Evolutionary conservation across 2,797 vertebrate genomes (phyloP), one percentile per base, ranked within the genome.

Genomic region (Typhlichthys subterraneus): DNA sequence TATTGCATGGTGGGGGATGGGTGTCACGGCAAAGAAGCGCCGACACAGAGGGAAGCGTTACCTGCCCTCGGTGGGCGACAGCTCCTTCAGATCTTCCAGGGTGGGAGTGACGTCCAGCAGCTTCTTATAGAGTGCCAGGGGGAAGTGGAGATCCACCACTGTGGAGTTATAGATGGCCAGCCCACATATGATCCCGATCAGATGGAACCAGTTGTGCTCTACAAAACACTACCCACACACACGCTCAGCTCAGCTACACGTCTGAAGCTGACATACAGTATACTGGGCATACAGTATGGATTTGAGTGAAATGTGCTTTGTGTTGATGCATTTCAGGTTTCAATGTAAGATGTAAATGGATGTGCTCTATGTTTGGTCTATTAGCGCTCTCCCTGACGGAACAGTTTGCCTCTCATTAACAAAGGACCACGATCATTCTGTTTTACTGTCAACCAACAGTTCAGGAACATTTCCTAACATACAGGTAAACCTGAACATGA

Each of bases 151-250:
- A 72, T 99, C 97, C 55, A 99, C 96, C 79, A 99, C 96, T 0
- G 96, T 99, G 79, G 95, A 95, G 90, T 99, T 99, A 81, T 99
- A 99, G 88, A 99, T 98, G 59, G 97, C 97, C 76, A 99, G 89
- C 63, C 97, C 97, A 3, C 97, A 99, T 82, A 97, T 90, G 74
- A 99, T 96, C 72, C 97, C 97, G 10, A 99, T 97, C 84, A 99
- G 81, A 71, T 99, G 96, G 84, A 99, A 99, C 97, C 97, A 98
- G 87, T 98, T 99, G 88, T 95, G 94, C 75, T 99, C 97, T 69
- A 99, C 96, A 89, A 99, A 99, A 91, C 97, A 98, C 97, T 99
- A 89, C n/a, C 80, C 19, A 68, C 5, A 48, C 8, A 67, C 12
- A 76, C 10, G 61, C 12, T 50, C 23, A n/a, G 51, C 53, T 45